A percentile compares a stretch with the other conserved stretches of the same genome.
phyloP scores from a whole-genome alignment of 2,113 vertebrate species.

The Prinia subflava region DNA sequence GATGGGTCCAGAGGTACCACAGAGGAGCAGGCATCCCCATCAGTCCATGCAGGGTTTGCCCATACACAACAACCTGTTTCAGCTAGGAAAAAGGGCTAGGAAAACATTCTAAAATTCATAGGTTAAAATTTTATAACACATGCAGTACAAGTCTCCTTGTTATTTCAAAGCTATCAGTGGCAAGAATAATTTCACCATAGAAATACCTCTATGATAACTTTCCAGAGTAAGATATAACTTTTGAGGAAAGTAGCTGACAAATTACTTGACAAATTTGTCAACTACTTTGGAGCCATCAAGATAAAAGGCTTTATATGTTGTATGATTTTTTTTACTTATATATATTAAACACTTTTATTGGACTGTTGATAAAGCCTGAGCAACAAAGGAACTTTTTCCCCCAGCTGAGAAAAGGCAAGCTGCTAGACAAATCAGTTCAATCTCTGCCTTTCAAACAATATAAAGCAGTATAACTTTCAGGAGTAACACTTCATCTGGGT shows the following conservation, averaged over 20 bases:
- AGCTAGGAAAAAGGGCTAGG: neutral
- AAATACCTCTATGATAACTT: neutral
- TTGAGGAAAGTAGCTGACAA: neutral
- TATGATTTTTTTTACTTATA: neutral
- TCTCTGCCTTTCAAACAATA: constrained; percentile 66
- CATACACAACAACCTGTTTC: neutral
- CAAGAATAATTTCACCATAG: neutral
- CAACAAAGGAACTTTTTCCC: constrained; percentile 20
- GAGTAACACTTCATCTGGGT: constrained; percentile 57
- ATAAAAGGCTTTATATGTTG: constrained; percentile 27
- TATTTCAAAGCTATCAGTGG: neutral
- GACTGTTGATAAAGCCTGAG: constrained; percentile 35
- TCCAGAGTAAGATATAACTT: neutral
- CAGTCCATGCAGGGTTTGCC: neutral
- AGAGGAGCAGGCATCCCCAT: neutral
- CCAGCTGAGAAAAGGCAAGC: constrained; percentile 23
- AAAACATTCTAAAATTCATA: neutral
- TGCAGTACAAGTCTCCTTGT: neutral
- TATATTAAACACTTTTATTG: constrained; percentile 10
- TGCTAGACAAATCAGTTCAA: constrained; percentile 57
- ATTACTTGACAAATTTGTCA: constrained; percentile 34
- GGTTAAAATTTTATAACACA: neutral
- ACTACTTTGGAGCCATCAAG: neutral
- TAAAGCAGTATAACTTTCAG: constrained; percentile 63
- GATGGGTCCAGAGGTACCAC: neutral